Evolutionary conservation across 2,113 vertebrate species (phyloP).

Genomic region (Acanthochromis polyacanthus): DNA sequence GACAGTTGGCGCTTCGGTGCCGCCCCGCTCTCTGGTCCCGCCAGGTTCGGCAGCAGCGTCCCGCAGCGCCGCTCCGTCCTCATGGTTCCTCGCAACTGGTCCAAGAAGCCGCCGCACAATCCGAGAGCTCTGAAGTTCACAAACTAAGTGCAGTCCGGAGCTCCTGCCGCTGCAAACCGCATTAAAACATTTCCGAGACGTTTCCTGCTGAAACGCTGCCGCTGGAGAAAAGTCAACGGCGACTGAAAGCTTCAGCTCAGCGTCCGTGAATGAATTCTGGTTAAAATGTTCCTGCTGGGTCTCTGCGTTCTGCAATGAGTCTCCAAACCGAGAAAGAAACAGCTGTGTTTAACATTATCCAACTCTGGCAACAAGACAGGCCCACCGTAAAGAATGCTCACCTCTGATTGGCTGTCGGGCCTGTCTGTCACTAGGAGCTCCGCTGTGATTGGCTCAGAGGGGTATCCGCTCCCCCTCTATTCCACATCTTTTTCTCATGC

Average conservation of each 20-base stretch:
- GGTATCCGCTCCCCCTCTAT: slow-evolving; percentile 27
- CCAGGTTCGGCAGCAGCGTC: not conserved
- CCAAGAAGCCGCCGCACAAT: slow-evolving; percentile 32
- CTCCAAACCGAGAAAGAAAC: slow-evolving; percentile 61
- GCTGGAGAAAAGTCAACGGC: not conserved
- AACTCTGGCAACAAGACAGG: slow-evolving; percentile 48
- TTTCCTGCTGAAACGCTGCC: slow-evolving; percentile 1
- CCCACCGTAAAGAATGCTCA: slow-evolving; percentile 28
- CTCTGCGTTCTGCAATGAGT: slow-evolving; percentile 46
- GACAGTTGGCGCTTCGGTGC: not conserved
- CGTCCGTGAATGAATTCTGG: slow-evolving; percentile 8
- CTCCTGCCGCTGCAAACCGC: slow-evolving; percentile 37
- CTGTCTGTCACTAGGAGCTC: slow-evolving; percentile 33
- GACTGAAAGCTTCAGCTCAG: not conserved
- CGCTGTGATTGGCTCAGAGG: slow-evolving; percentile 72
- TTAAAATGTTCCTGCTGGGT: slow-evolving; percentile 18
- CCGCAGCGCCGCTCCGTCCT: slow-evolving; percentile 37
- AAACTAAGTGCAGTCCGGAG: slow-evolving; percentile 26
- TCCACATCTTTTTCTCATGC: slow-evolving; percentile 68
- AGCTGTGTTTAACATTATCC: slow-evolving; percentile 80
- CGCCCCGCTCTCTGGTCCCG: slow-evolving; percentile 18
- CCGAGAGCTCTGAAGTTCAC: slow-evolving; percentile 44
- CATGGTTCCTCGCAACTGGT: slow-evolving; percentile 58
- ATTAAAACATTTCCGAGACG: slow-evolving; percentile 19
- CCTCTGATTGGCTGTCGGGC: slow-evolving; percentile 63